Evolutionary conservation across 2,888 invertebrate species (phyloP).

Genomic region (Agapostemon virescens): DNA sequence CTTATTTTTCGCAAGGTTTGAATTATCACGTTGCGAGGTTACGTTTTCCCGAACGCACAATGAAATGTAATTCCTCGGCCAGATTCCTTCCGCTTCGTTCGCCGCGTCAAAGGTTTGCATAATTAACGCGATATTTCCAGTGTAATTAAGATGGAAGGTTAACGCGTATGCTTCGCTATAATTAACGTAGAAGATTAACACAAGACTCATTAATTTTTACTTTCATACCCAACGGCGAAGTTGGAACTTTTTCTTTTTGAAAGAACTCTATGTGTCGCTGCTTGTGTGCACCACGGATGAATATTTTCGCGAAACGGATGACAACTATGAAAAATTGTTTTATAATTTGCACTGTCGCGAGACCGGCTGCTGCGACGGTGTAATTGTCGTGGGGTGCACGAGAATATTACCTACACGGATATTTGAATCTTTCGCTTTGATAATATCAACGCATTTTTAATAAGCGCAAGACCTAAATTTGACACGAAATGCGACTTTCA

Average conservation of each 20-base stretch:
- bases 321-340: slow-evolving; percentile 11
- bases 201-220: slow-evolving; percentile 26
- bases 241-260: slow-evolving; percentile 1
- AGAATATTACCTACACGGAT: neutral
- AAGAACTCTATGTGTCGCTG: neutral
- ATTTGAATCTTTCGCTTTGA: neutral
- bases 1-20: neutral
- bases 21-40: neutral
- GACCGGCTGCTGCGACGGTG: neutral
- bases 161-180: slow-evolving; percentile 27
- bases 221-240: neutral
- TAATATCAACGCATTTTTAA: too few relatives aligned
- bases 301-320: neutral
- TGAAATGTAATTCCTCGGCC: slow-evolving; percentile 6
- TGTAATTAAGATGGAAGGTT: slow-evolving; percentile 34
- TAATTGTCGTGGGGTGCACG: neutral
- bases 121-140: slow-evolving; percentile 37
- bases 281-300: neutral
- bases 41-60: slow-evolving; percentile 11
- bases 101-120: slow-evolving; percentile 24
- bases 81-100: neutral
- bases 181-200: slow-evolving; percentile 29
- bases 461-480: too few relatives aligned
- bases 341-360: neutral
- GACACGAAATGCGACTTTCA: too few relatives aligned